These are phyloP conservation scores for Temnothorax rugatulus DNA, from an alignment of 2,888 invertebrate genomes.

Conservation along the genomic window DNA sequence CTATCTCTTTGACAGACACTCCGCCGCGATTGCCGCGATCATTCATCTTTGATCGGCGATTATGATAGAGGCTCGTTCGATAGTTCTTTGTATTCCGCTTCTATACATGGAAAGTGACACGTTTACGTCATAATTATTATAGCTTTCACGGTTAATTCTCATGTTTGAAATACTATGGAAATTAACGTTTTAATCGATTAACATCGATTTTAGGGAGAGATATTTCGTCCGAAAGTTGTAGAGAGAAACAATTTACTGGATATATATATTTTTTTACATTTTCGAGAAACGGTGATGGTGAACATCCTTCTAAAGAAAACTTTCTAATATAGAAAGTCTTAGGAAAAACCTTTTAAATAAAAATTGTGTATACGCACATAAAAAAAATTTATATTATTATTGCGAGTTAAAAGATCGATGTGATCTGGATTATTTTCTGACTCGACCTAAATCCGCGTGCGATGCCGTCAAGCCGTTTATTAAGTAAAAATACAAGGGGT, in stretches of 20 bases:
- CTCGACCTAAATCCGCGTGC: slow-evolving; percentile 4
- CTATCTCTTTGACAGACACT: slow-evolving; percentile 56
- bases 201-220: not conserved
- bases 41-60: slow-evolving; percentile 39
- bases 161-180: not conserved
- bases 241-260: not conserved
- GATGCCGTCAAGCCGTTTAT: slow-evolving; percentile 31
- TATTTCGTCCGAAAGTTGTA: not conserved
- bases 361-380: not conserved
- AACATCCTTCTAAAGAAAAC: not conserved
- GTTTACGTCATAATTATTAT: not conserved
- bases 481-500: slow-evolving; percentile 56
- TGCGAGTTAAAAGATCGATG: not conserved
- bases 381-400: not conserved
- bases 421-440: not conserved
- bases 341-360: not conserved
- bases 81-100: not conserved
- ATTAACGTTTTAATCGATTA: not conserved
- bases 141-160: not conserved
- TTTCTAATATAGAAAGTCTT: not conserved
- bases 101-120: not conserved
- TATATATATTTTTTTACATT: slow-evolving; percentile 11
- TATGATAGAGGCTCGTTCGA: not conserved
- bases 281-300: not conserved
- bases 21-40: slow-evolving; percentile 22